Conservation (phyloP, 2,113 vertebrate genomes). For the Phrynosoma platyrhinos region DNA sequence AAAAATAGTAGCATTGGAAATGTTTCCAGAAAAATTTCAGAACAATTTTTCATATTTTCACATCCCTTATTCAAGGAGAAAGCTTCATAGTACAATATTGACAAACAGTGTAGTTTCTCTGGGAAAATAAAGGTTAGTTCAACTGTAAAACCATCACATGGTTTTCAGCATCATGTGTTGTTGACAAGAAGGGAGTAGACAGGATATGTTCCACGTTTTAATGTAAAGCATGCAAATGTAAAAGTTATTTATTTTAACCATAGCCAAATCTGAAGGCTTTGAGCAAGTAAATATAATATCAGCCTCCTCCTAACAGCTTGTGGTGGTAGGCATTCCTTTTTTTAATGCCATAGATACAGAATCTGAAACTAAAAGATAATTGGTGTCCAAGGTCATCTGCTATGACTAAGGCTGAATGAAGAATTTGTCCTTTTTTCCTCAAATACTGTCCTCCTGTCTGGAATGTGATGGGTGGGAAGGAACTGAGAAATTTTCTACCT, state of each 20-base stretch:
- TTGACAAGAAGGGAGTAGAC: constrained; percentile 14
- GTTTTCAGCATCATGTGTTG: not conserved
- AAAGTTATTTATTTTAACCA: constrained; percentile 3
- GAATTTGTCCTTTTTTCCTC: not conserved
- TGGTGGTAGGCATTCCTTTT: not conserved
- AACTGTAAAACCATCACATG: not conserved
- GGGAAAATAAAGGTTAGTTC: not conserved
- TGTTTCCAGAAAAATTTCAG: too few relatives aligned
- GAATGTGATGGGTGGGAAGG: not conserved
- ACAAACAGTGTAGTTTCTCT: not conserved
- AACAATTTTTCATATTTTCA: too few relatives aligned
- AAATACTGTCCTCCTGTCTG: not conserved
- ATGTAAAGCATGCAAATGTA: not conserved
- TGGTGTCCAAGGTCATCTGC: not conserved
- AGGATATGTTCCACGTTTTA: not conserved
- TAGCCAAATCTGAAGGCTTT: not conserved
- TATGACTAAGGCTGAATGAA: not conserved
- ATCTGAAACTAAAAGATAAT: not conserved
- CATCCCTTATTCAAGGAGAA: not conserved
- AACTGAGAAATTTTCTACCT: not conserved
- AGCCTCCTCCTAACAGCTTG: not conserved
- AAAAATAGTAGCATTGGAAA: too few relatives aligned
- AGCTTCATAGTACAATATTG: not conserved
- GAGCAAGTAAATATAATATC: not conserved
- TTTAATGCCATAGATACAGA: not conserved